These are phyloP conservation scores for Pectinophora gossypiella DNA, from an alignment of 1,140 invertebrate species.

Conservation along the genomic window DNA sequence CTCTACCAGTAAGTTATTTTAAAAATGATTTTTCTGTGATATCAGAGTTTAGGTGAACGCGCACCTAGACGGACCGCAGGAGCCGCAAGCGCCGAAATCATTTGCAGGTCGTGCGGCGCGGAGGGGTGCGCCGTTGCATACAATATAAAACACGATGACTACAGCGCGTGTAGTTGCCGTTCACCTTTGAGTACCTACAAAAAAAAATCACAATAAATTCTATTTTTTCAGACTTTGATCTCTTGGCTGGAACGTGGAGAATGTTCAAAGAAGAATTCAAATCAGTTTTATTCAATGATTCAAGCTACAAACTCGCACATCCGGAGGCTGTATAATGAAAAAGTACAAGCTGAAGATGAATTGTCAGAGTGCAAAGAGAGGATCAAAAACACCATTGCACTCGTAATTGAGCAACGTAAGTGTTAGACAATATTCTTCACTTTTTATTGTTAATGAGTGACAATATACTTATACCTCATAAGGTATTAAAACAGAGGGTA, in stretches of 20 bases:
- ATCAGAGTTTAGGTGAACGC: not conserved
- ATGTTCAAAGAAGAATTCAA: constrained; percentile 92
- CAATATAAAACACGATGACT: too few relatives aligned
- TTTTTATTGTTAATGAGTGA: too few relatives aligned
- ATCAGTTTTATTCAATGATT: constrained; percentile 95
- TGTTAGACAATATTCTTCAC: constrained; percentile 13
- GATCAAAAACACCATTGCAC: constrained; percentile 88
- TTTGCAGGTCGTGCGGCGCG: too few relatives aligned
- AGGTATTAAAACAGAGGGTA: not conserved
- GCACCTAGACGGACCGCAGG: too few relatives aligned
- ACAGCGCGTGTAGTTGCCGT: too few relatives aligned
- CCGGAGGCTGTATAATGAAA: constrained; percentile 88
- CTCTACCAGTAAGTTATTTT: constrained; percentile 42
- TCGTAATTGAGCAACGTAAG: constrained; percentile 92
- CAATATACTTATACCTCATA: too few relatives aligned
- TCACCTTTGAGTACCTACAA: too few relatives aligned
- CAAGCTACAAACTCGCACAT: constrained; percentile 95
- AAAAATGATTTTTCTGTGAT: not conserved
- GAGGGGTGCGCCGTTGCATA: too few relatives aligned
- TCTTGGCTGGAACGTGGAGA: constrained; percentile 95
- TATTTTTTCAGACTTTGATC: constrained; percentile 80
- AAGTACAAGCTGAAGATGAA: constrained; percentile 91
- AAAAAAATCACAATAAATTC: constrained; percentile 1
- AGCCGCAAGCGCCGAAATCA: too few relatives aligned
- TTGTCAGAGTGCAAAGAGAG: constrained; percentile 90